Base-by-base conservation (phyloP, 2,113 vertebrate species). In the Bos javanicus region DNA sequence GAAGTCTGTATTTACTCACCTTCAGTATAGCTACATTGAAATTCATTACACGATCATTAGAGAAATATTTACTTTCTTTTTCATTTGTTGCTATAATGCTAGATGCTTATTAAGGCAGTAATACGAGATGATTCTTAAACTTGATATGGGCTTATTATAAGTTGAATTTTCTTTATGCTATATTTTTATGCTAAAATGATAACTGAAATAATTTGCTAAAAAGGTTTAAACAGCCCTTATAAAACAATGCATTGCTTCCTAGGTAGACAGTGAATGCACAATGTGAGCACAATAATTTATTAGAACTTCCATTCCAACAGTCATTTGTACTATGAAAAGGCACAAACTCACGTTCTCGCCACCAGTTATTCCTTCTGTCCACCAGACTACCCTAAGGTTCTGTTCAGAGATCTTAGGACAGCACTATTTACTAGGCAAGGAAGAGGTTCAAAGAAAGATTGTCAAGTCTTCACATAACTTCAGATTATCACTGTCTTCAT, bases 131-230 rank as follows among this genome's bases (percentile, higher is more conserved):
- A 11, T 16, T 91, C 9, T 96, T 82, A 57, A 96, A 74, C 46
- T 78, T 91, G 83, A 86, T 87, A 71, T 56, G 5, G 46, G 83
- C 4, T 13, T 85, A 67, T 82, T 67, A 60, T 62, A 30, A 54
- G 56, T 81, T 84, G 5, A 89, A 78, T 96, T 85, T 71, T 25
- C 48, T 60, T 92, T 86, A 76, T 39, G 21, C 2, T 71, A 17
- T 80, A 46, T 82, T 86, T 96, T 90, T 30, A 23, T 86, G 7
- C 87, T 90, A 80, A 95, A 74, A 62, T 89, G 4, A 25, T 74
- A 84, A 48, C 15, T 25, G 26, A 74, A 82, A 95, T 90, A 48
- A 36, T 93, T 90, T 97, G 12, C 30, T 26, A 85, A 90, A 94
- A 64, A 52, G 1, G 25, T 56, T 46, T 90, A 81, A 92, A 23